A percentile compares a stretch with the other conserved stretches of the same genome.
phyloP scores from a whole-genome alignment of 2,113 vertebrate species.

The Ciconia boyciana region DNA sequence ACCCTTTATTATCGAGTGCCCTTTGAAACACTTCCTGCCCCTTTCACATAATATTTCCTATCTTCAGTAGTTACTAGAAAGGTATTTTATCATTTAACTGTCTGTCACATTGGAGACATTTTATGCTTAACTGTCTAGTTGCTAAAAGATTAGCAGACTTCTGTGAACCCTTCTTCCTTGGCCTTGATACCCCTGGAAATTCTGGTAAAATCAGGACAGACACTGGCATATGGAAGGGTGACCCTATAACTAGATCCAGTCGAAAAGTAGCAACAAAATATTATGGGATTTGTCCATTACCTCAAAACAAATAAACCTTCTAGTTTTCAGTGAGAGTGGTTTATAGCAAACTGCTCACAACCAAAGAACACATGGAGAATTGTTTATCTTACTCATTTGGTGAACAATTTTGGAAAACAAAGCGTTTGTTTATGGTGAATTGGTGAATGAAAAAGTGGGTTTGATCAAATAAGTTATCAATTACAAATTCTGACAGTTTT shows the following conservation, averaged over 20 bases:
- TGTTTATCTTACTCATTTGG: not conserved
- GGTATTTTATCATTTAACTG: constrained; percentile 39
- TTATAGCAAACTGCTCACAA: not conserved
- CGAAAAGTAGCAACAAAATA: not conserved
- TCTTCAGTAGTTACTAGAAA: not conserved
- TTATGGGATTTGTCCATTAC: not conserved
- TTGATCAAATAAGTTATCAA: not conserved
- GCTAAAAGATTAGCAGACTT: not conserved
- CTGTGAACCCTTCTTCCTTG: not conserved
- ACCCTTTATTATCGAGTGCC: constrained; percentile 50
- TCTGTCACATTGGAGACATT: not conserved
- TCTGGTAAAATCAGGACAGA: not conserved
- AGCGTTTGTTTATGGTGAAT: not conserved
- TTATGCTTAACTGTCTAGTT: not conserved
- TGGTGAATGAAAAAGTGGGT: not conserved
- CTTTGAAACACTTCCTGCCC: constrained; percentile 49
- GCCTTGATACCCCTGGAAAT: not conserved
- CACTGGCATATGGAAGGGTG: not conserved
- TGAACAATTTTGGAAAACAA: not conserved
- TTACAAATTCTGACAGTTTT: not conserved
- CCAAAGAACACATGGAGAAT: not conserved
- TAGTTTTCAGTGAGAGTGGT: not conserved
- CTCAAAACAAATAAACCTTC: not conserved
- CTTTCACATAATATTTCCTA: constrained; percentile 46
- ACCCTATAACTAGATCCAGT: not conserved